Percentiles rank a stretch among this genome's conserved stretches.
Evolutionary conservation across 2,888 invertebrate genomes (phyloP).

Genomic region (Cephus pygmeus): DNA sequence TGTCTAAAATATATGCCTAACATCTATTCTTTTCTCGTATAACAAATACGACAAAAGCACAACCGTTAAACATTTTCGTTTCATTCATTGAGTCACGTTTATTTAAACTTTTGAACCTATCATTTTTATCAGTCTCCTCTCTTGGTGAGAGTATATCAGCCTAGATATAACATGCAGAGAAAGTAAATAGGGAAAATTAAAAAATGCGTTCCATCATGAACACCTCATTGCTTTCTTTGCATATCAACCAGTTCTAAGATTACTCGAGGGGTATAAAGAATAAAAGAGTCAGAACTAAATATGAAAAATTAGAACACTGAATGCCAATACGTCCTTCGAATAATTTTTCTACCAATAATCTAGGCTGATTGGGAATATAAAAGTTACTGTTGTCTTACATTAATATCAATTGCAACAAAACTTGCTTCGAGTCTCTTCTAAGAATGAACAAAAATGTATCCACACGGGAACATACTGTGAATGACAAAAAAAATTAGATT

Average conservation of each 20-base stretch:
- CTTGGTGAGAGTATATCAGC: background rate
- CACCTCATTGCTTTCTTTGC: background rate
- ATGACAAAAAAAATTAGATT: background rate
- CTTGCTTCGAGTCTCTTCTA: background rate
- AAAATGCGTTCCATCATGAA: background rate
- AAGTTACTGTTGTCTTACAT: background rate
- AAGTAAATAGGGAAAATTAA: background rate
- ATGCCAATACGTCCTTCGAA: background rate
- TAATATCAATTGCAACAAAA: background rate
- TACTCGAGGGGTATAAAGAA: background rate
- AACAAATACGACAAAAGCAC: background rate
- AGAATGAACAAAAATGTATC: slow-evolving; percentile 48
- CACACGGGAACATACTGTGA: slow-evolving; percentile 44
- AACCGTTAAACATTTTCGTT: background rate
- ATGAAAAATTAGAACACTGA: too few relatives aligned
- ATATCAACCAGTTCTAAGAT: background rate
- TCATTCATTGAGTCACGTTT: background rate
- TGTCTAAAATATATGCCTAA: slow-evolving; percentile 30
- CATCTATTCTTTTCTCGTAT: slow-evolving; percentile 14
- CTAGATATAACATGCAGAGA: background rate
- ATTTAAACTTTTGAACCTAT: background rate
- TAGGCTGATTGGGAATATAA: background rate
- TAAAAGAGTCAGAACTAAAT: too few relatives aligned
- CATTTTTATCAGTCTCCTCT: background rate
- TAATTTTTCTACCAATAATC: background rate